Conservation (phyloP, 2,888 invertebrate species). For the Noctua janthe region DNA sequence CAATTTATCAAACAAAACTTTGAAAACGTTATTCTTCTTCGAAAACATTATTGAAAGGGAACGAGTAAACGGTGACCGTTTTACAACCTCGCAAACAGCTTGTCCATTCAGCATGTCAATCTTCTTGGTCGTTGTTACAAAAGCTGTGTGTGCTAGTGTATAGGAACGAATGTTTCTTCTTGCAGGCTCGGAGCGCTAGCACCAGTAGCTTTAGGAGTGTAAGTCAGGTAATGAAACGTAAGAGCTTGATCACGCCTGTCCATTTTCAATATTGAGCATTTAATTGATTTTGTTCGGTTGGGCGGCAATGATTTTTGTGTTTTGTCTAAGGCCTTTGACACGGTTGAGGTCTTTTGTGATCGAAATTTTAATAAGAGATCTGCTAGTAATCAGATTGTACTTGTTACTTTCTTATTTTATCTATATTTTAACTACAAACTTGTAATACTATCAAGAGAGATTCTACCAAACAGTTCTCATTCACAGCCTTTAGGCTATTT, state of each 20-base stretch:
- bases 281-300: slow-evolving; percentile 76
- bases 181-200: slow-evolving; percentile 96
- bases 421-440: background rate
- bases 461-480: background rate
- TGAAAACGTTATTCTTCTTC: slow-evolving; percentile 30
- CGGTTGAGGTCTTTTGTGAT: background rate
- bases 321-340: slow-evolving; percentile 5
- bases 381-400: background rate
- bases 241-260: slow-evolving; percentile 84
- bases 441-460: background rate
- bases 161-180: slow-evolving; percentile 90
- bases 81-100: slow-evolving; percentile 71
- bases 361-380: slow-evolving; percentile 1
- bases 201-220: slow-evolving; percentile 97
- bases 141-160: slow-evolving; percentile 89
- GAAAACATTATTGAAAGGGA: slow-evolving; percentile 33
- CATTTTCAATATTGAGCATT: slow-evolving; percentile 75
- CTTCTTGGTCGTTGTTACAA: slow-evolving; percentile 83
- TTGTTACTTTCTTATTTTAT: background rate
- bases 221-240: slow-evolving; percentile 93
- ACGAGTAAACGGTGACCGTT: slow-evolving; percentile 59
- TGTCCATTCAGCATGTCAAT: slow-evolving; percentile 81
- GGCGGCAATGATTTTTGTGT: slow-evolving; percentile 81
- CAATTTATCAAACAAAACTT: slow-evolving; percentile 58
- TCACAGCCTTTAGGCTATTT: background rate